Evolutionary conservation across 2,888 invertebrate genomes (phyloP).

Genomic region (Neoscelio sp.): DNA sequence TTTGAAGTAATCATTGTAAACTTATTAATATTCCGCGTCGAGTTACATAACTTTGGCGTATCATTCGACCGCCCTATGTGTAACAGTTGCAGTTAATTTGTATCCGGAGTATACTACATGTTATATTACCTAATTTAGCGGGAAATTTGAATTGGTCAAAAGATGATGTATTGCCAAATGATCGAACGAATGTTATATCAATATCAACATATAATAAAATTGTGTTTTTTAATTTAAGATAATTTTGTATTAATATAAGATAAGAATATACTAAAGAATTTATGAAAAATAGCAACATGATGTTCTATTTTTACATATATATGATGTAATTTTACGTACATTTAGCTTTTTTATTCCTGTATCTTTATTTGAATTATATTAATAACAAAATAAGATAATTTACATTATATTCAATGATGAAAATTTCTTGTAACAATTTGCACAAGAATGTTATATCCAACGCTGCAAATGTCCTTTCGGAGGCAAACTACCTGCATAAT

Average conservation of each 20-base stretch:
- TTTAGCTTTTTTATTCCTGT: too few relatives aligned
- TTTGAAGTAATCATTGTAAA: too few relatives aligned
- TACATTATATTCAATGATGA: too few relatives aligned
- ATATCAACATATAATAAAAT: background rate
- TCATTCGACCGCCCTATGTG: constrained; percentile 35
- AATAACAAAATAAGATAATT: too few relatives aligned
- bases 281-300: too few relatives aligned
- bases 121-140: constrained; percentile 54
- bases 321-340: too few relatives aligned
- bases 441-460: too few relatives aligned
- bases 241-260: too few relatives aligned
- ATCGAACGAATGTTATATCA: constrained; percentile 29
- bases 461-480: constrained; percentile 2
- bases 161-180: constrained; percentile 51
- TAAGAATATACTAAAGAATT: too few relatives aligned
- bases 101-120: constrained; percentile 42
- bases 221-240: background rate
- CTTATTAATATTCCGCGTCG: constrained; percentile 17
- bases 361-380: too few relatives aligned
- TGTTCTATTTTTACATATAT: too few relatives aligned
- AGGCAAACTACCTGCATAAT: constrained; percentile 12
- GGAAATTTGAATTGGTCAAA: constrained; percentile 51
- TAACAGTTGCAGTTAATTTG: constrained; percentile 56
- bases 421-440: too few relatives aligned
- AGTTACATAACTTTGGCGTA: constrained; percentile 24